phyloP scores from a whole-genome alignment of 64 coral and sea anemone species.

The Montipora foliosa region DNA sequence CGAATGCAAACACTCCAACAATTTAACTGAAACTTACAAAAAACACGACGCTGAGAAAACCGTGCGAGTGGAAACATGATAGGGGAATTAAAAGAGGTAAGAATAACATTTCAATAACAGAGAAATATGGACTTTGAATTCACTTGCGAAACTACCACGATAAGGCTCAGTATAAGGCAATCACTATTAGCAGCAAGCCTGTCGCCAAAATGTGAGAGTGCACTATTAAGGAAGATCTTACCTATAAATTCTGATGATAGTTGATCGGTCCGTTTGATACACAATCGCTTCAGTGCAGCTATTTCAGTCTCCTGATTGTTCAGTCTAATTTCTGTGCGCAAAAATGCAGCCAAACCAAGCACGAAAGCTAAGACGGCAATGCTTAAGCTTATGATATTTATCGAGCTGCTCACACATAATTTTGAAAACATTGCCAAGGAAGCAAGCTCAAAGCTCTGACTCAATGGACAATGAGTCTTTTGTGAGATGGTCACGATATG shows the following conservation, averaged over 20 bases:
- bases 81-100: background rate
- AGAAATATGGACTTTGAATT: no score
- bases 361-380: background rate
- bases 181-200: no score
- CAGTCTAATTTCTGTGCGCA: conserved; percentile 9
- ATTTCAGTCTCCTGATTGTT: conserved; percentile 5
- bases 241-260: background rate
- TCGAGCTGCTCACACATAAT: background rate
- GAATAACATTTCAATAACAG: no score
- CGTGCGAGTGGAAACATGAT: background rate
- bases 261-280: background rate
- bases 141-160: no score
- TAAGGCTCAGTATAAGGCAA: no score
- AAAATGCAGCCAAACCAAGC: conserved; percentile 6
- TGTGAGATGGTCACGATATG: background rate
- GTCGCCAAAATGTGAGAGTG: no score
- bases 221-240: background rate
- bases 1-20: no score
- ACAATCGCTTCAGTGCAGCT: background rate
- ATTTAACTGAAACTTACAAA: no score
- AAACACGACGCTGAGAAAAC: background rate
- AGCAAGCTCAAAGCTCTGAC: background rate
- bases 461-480: background rate
- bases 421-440: background rate
- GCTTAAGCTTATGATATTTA: background rate